A percentile compares a stretch with the other conserved stretches of the same genome.
These are phyloP conservation scores for Balanococcus diminutus DNA, from an alignment of 2,888 invertebrate genomes.

Conservation along the genomic window DNA sequence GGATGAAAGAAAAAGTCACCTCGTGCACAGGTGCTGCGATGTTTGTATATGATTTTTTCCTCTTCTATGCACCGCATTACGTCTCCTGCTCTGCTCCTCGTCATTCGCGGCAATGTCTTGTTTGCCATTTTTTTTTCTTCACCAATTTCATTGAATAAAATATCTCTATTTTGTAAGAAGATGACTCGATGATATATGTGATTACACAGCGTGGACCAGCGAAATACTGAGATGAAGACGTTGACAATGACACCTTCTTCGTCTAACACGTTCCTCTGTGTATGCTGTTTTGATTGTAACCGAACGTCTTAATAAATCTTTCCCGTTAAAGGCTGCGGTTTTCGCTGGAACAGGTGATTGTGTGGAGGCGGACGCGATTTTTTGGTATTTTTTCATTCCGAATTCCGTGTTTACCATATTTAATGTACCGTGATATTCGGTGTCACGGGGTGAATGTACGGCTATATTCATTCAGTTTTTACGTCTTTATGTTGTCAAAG, in stretches of 20 bases:
- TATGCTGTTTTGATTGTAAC: background rate
- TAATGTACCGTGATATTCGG: background rate
- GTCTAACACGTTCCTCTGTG: no score
- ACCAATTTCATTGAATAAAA: constrained; percentile 16
- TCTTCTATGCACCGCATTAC: background rate
- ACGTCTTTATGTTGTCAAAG: background rate
- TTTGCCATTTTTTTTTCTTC: background rate
- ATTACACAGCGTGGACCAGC: background rate
- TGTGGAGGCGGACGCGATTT: background rate
- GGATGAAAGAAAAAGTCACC: constrained; percentile 19
- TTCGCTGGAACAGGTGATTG: background rate
- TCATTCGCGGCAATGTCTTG: no score
- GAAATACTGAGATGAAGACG: no score
- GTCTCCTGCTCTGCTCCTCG: background rate
- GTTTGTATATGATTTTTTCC: constrained; percentile 33
- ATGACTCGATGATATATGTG: constrained; percentile 4
- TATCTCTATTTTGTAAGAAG: background rate
- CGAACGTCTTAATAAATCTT: constrained; percentile 1
- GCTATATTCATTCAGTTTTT: background rate
- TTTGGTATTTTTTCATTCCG: background rate
- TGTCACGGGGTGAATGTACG: background rate
- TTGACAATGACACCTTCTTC: background rate
- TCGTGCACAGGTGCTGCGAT: constrained; percentile 32
- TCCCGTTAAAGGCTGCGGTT: background rate
- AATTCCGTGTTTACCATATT: background rate